Base-by-base conservation (phyloP, 2,797 vertebrate species). In the Sebastolobus alascanus region DNA sequence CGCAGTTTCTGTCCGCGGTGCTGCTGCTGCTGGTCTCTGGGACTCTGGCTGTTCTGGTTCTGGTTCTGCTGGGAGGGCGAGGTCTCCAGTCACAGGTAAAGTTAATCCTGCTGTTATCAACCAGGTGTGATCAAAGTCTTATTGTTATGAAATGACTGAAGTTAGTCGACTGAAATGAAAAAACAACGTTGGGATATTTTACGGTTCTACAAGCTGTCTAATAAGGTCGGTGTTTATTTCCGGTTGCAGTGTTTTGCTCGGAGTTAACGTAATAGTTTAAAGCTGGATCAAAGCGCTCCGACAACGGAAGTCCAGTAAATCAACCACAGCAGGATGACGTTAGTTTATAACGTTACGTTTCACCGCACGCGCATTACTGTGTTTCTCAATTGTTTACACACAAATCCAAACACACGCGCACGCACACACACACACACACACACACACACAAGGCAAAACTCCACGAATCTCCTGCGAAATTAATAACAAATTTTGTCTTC, bases 71-170 rank as follows among this genome's bases (percentile, higher is more conserved):
- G 0, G 29, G 31, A 27, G 35, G 5, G 3, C 8, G 18, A n/a
- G 13, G 20, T 2, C 31, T 5, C 0, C 33, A 2, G 4, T 2
- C 67, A 8, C 54, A 81, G 89, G 87, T 90, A 80, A 54, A 11
- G 52, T 54, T 52, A 52, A 69, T 1, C 0, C 33, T 27, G 4
- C 5, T 27, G 54, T 8, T n/a, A 22, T 12, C 22, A 29, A 6
- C 2, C 18, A 50, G 8, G 38, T 16, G 8, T 31, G 27, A 46
- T 5, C 25, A 29, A 20, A 31, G 5, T 40, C 16, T 25, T 40
- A 18, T 37, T 61, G 43, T 31, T 68, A 22, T 25, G 5, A 68
- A 37, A 22, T 37, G 2, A 8, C 27, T 50, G 43, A 50, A 50
- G 43, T 50, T 50, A 50, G 43, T 8, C 7, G 43, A 50, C 43